phyloP scores from a whole-genome alignment of 2,888 invertebrate genomes.

The Altica lythri region DNA sequence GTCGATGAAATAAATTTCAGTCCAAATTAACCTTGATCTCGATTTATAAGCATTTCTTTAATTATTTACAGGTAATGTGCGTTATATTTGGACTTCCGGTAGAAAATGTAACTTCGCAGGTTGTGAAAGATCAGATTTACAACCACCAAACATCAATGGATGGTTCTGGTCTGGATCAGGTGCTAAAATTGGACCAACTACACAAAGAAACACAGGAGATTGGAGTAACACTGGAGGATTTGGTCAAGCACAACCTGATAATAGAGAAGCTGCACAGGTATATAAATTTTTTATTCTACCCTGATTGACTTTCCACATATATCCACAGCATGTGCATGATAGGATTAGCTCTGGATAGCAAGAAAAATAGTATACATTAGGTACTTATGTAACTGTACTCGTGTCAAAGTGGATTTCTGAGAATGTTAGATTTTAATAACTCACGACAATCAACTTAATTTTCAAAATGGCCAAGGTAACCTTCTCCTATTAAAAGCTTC shows the following conservation, averaged over 20 bases:
- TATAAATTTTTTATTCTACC: no score
- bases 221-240: constrained; percentile 90
- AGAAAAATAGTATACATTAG: no score
- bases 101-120: constrained; percentile 92
- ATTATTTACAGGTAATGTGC: constrained; percentile 41
- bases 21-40: neutral
- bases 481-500: no score
- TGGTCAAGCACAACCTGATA: constrained; percentile 86
- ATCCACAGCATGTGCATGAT: no score
- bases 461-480: no score
- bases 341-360: no score
- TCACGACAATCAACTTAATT: no score
- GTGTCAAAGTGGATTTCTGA: no score
- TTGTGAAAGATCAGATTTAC: constrained; percentile 79
- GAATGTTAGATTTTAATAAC: no score
- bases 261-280: constrained; percentile 87
- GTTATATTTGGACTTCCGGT: constrained; percentile 90
- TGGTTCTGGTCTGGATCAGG: constrained; percentile 97
- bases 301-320: no score
- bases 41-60: neutral
- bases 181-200: constrained; percentile 87
- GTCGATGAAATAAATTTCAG: no score
- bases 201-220: constrained; percentile 86
- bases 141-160: constrained; percentile 83
- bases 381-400: no score